These are phyloP conservation scores for Chironomus striatipennis DNA, from an alignment of 1,140 invertebrate species.

Conservation along the genomic window DNA sequence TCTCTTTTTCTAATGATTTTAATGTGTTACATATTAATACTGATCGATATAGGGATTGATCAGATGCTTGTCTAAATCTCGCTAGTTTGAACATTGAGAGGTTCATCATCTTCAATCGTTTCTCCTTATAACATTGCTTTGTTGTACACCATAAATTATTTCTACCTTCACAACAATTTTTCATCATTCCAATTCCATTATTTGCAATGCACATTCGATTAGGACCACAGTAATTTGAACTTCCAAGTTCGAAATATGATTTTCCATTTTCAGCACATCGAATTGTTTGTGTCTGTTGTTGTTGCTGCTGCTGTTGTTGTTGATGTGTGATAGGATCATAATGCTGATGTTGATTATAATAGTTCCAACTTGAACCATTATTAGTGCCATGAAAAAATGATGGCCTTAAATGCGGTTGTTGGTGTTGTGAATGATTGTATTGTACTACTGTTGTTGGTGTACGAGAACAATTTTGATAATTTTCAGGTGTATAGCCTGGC, in stretches of 20 bases:
- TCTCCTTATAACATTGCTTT: conserved; percentile 68
- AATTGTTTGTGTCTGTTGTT: conserved; percentile 68
- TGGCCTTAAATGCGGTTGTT: conserved; percentile 31
- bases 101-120: conserved; percentile 80
- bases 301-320: conserved; percentile 31
- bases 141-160: conserved; percentile 65
- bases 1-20: conserved; percentile 80
- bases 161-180: conserved; percentile 65
- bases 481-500: conserved; percentile 32
- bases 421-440: conserved; percentile 26
- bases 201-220: conserved; percentile 27
- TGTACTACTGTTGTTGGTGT: conserved; percentile 33
- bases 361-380: conserved; percentile 35
- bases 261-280: conserved; percentile 82
- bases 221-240: conserved; percentile 45
- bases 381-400: conserved; percentile 36
- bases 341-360: conserved; percentile 35
- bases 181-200: conserved; percentile 35
- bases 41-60: conserved; percentile 81
- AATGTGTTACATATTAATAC: conserved; percentile 92
- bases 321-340: conserved; percentile 25
- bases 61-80: conserved; percentile 75
- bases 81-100: conserved; percentile 88
- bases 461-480: conserved; percentile 39
- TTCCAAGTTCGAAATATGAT: conserved; percentile 77